Conservation (phyloP, 2,797 vertebrate species). For the Malacoctenus gilli region DNA sequence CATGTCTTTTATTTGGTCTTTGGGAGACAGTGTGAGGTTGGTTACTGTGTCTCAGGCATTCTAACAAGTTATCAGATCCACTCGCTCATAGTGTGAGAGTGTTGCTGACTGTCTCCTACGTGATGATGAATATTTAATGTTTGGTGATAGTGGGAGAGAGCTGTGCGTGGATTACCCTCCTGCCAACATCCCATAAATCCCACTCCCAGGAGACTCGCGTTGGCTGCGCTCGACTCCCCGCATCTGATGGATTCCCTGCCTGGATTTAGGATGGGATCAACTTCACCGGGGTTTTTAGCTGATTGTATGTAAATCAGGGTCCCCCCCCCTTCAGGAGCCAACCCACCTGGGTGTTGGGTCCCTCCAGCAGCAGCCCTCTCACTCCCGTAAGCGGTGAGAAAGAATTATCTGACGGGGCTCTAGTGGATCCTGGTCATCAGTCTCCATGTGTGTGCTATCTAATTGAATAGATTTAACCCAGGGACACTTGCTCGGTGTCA, state of each 20-base stretch:
- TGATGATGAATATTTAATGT: slow-evolving; percentile 66
- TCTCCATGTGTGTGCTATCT: background rate
- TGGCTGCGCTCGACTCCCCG: slow-evolving; percentile 27
- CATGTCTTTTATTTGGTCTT: no score
- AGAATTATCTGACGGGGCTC: background rate
- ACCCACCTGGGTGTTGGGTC: no score
- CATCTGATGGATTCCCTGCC: slow-evolving; percentile 47
- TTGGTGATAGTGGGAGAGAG: slow-evolving; percentile 47
- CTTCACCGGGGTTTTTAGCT: slow-evolving; percentile 6
- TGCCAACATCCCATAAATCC: slow-evolving; percentile 63
- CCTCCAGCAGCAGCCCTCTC: no score
- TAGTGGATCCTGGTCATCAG: background rate
- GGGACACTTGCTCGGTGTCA: slow-evolving; percentile 20
- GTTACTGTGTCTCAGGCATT: no score
- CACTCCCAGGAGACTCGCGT: slow-evolving; percentile 36
- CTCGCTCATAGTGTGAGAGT: slow-evolving; percentile 8
- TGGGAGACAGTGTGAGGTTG: no score
- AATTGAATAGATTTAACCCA: slow-evolving; percentile 7
- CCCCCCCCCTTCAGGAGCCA: background rate
- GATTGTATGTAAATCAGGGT: slow-evolving; percentile 24
- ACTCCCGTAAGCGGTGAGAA: no score
- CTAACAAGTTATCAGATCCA: slow-evolving; percentile 27
- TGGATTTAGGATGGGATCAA: slow-evolving; percentile 30
- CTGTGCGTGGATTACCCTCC: slow-evolving; percentile 46
- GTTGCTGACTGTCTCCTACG: slow-evolving; percentile 31